Conservation (phyloP, 2,113 vertebrate species). For the Xiphophorus hellerii region DNA sequence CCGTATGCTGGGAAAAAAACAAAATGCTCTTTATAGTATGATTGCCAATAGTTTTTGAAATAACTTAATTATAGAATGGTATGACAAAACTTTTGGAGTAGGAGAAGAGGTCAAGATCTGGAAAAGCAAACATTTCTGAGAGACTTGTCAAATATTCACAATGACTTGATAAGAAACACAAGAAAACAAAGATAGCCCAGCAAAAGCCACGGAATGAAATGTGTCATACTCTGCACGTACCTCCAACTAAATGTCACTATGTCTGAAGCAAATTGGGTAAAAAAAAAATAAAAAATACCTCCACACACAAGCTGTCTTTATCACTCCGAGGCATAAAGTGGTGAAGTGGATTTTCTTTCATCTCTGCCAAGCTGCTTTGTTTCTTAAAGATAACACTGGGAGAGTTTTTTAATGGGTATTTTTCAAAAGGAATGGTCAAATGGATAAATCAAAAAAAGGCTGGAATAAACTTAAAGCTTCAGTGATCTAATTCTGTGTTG, state of each 20-base stretch:
- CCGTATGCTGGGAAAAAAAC: conserved; percentile 80
- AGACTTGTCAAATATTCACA: conserved; percentile 33
- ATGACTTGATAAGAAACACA: conserved; percentile 10
- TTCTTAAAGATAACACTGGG: conserved; percentile 8
- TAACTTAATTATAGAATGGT: neutral
- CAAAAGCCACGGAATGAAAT: neutral
- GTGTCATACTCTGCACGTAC: conserved; percentile 15
- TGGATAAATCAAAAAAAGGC: conserved; percentile 3
- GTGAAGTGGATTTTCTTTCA: neutral
- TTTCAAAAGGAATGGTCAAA: conserved; percentile 16
- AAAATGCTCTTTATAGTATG: neutral
- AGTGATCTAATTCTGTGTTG: conserved; percentile 12
- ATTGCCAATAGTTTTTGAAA: neutral
- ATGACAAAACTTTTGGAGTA: neutral
- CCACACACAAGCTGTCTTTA: neutral
- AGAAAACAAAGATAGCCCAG: conserved; percentile 3
- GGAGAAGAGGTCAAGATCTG: neutral
- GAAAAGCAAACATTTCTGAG: neutral
- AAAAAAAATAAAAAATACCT: neutral
- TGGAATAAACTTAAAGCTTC: conserved; percentile 1
- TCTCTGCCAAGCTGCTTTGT: conserved; percentile 6
- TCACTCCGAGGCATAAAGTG: conserved; percentile 13
- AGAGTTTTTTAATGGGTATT: conserved; percentile 20
- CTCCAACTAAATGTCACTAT: conserved; percentile 1
- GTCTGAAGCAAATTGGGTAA: neutral